These are phyloP conservation scores for Vanacampus margaritifer DNA, from an alignment of 2,113 vertebrate genomes.

Conservation along the genomic window DNA sequence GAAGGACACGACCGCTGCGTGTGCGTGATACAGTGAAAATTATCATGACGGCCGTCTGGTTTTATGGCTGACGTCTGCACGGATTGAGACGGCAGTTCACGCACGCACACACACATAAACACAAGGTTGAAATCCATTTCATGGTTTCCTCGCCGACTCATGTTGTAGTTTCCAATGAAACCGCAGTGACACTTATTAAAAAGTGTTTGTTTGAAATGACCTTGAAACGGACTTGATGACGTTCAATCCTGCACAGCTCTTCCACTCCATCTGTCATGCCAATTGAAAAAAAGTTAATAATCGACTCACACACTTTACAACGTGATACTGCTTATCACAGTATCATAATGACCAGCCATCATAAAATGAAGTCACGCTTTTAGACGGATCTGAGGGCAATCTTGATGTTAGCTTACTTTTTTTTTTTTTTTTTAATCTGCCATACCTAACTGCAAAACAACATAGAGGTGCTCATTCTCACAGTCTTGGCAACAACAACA, in stretches of 20 bases:
- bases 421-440: too few species aligned
- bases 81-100: not conserved
- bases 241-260: not conserved
- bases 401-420: too few species aligned
- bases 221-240: not conserved
- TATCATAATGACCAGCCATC: not conserved
- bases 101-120: too few species aligned
- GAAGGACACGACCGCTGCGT: not conserved
- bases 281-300: not conserved
- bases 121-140: too few species aligned
- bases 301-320: not conserved
- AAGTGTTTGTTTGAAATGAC: not conserved
- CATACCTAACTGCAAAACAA: too few species aligned
- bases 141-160: too few species aligned
- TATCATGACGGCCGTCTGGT: not conserved
- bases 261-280: not conserved
- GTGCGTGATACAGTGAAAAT: too few species aligned
- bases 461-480: too few species aligned
- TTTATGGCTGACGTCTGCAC: not conserved
- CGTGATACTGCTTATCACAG: not conserved
- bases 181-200: too few species aligned
- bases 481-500: accelerated
- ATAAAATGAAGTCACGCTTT: not conserved
- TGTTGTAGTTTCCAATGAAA: too few species aligned
- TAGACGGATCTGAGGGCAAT: not conserved